phyloP scores from a whole-genome alignment of 2,888 invertebrate species.

The Ceratothoa steindachneri region DNA sequence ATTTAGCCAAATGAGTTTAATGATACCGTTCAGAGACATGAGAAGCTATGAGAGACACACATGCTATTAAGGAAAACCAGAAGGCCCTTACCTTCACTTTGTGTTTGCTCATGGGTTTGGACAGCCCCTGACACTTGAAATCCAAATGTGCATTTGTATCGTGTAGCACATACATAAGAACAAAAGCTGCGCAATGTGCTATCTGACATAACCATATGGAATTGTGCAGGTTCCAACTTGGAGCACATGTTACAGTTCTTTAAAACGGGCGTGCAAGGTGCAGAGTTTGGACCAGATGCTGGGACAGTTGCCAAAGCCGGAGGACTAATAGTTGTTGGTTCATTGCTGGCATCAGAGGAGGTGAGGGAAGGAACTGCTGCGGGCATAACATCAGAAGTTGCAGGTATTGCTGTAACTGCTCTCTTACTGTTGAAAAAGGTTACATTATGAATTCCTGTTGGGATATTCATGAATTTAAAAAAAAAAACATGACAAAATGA shows the following conservation, averaged over 20 bases:
- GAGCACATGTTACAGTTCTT: slow-evolving; percentile 42
- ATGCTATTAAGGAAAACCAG: too few relatives aligned
- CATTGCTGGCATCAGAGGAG: background rate
- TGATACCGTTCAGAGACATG: too few relatives aligned
- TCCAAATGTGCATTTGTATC: slow-evolving; percentile 55
- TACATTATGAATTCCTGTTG: slow-evolving; percentile 2
- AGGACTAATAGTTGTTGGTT: background rate
- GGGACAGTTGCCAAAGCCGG: background rate
- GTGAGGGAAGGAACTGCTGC: background rate
- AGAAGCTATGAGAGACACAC: too few relatives aligned
- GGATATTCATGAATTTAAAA: too few relatives aligned
- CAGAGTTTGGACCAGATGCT: background rate
- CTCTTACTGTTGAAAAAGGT: background rate
- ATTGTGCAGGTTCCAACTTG: slow-evolving; percentile 34
- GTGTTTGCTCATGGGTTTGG: background rate
- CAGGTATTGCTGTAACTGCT: background rate
- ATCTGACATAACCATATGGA: slow-evolving; percentile 47
- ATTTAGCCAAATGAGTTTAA: too few relatives aligned
- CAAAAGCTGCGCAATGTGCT: slow-evolving; percentile 45
- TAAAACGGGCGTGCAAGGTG: slow-evolving; percentile 17
- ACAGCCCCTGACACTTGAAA: slow-evolving; percentile 25
- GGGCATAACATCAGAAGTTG: background rate
- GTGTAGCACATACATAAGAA: slow-evolving; percentile 38
- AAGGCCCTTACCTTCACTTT: background rate
- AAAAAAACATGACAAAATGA: too few relatives aligned